phyloP scores from a whole-genome alignment of 2,113 vertebrate genomes.

The Albula goreensis region DNA sequence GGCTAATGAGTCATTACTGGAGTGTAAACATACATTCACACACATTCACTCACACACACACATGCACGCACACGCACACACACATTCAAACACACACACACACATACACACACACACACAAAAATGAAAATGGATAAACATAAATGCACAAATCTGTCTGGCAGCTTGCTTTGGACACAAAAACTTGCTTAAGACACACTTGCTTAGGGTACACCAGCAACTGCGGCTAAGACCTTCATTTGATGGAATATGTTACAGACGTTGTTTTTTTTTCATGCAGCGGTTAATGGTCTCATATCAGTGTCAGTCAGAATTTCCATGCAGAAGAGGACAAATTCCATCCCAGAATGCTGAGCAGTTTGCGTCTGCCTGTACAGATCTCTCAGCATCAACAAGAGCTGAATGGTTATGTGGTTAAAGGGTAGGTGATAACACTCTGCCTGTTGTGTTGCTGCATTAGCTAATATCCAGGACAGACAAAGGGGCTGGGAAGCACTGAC shows the following conservation, averaged over 20 bases:
- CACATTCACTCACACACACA: conserved; percentile 33
- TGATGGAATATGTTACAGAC: conserved; percentile 22
- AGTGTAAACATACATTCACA: conserved; percentile 39
- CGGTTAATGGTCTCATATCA: conserved; percentile 21
- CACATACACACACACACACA: too few species aligned
- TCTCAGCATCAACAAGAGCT: background rate
- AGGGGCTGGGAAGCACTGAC: background rate
- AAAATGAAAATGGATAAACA: too few species aligned
- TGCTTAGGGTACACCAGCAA: conserved; percentile 15
- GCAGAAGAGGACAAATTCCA: conserved; percentile 8
- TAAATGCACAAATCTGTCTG: background rate
- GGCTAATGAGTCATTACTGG: conserved; percentile 68
- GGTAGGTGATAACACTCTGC: background rate
- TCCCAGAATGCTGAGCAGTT: conserved; percentile 4
- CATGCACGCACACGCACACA: conserved; percentile 17
- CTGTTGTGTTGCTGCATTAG: background rate
- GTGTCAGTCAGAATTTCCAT: conserved; percentile 32
- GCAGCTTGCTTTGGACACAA: background rate
- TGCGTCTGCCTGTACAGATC: background rate
- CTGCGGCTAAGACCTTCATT: conserved; percentile 28
- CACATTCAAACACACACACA: background rate
- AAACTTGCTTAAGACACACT: too few species aligned
- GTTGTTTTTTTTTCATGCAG: conserved; percentile 21
- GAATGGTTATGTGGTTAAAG: background rate
- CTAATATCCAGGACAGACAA: background rate